Evolutionary conservation across 2,113 vertebrate genomes (phyloP).

Genomic region (Sander lucioperca): DNA sequence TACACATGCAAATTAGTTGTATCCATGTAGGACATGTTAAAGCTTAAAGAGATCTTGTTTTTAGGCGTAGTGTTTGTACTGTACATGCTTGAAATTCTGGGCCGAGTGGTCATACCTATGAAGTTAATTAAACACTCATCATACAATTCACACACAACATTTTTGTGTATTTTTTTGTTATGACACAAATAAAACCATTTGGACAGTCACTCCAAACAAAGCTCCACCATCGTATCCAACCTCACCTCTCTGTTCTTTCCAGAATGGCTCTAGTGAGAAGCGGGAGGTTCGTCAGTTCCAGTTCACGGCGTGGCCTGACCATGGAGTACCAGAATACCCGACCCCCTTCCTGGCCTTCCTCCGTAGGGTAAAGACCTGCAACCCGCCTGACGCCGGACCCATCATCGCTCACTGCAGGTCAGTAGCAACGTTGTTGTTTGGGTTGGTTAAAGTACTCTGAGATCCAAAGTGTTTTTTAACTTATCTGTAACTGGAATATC

Average conservation of each 20-base stretch:
- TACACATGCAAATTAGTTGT: background rate
- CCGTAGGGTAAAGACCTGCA: slow-evolving; percentile 96
- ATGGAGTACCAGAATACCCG: slow-evolving; percentile 96
- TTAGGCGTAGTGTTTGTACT: background rate
- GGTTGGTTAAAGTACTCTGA: background rate
- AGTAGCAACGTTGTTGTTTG: background rate
- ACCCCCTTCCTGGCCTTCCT: slow-evolving; percentile 98
- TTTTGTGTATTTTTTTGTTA: background rate
- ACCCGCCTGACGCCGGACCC: slow-evolving; percentile 94
- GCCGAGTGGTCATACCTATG: too few relatives aligned
- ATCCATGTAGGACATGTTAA: background rate
- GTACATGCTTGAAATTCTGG: background rate
- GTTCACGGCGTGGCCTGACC: slow-evolving; percentile 98
- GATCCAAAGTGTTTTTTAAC: slow-evolving; percentile 24
- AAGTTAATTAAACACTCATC: background rate
- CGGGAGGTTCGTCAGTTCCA: slow-evolving; percentile 98
- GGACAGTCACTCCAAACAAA: background rate
- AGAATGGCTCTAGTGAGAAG: slow-evolving; percentile 98
- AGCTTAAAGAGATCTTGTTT: background rate
- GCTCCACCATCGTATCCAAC: background rate
- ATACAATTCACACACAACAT: background rate
- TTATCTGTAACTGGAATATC: background rate
- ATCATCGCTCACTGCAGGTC: slow-evolving; percentile 99
- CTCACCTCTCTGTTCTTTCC: background rate
- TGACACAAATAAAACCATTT: background rate